Conservation (phyloP, 2,888 invertebrate genomes). For the Electrophaes corylata region DNA sequence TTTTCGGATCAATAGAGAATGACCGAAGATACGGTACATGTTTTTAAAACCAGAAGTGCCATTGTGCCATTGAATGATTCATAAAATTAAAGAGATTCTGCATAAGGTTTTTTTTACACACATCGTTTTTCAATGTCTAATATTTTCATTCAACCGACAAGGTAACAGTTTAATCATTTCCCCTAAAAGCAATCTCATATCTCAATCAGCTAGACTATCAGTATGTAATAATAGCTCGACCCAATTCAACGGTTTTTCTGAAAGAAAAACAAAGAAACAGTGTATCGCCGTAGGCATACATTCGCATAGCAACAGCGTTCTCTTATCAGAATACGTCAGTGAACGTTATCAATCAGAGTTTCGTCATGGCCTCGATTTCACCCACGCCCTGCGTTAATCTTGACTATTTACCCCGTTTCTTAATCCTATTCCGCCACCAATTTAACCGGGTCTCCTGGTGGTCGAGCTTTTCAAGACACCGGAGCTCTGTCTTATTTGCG, state of each 20-base stretch:
- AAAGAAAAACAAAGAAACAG: slow-evolving; percentile 34
- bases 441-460: slow-evolving; percentile 43
- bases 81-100: background rate
- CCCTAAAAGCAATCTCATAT: slow-evolving; percentile 32
- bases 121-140: background rate
- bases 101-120: background rate
- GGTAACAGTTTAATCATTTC: slow-evolving; percentile 3
- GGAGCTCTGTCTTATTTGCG: slow-evolving; percentile 43
- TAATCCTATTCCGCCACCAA: slow-evolving; percentile 60
- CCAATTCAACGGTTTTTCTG: slow-evolving; percentile 32
- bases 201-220: slow-evolving; percentile 23
- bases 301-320: slow-evolving; percentile 60
- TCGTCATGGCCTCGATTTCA: slow-evolving; percentile 76
- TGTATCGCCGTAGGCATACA: slow-evolving; percentile 30
- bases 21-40: background rate
- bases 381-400: slow-evolving; percentile 74
- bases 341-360: slow-evolving; percentile 76
- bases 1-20: slow-evolving; percentile 53
- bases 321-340: slow-evolving; percentile 62
- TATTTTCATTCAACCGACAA: background rate
- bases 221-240: slow-evolving; percentile 21
- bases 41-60: background rate
- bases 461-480: slow-evolving; percentile 26
- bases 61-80: background rate
- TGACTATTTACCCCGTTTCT: slow-evolving; percentile 76